phyloP scores from a whole-genome alignment of 2,113 vertebrate genomes.

The Meriones unguiculatus region DNA sequence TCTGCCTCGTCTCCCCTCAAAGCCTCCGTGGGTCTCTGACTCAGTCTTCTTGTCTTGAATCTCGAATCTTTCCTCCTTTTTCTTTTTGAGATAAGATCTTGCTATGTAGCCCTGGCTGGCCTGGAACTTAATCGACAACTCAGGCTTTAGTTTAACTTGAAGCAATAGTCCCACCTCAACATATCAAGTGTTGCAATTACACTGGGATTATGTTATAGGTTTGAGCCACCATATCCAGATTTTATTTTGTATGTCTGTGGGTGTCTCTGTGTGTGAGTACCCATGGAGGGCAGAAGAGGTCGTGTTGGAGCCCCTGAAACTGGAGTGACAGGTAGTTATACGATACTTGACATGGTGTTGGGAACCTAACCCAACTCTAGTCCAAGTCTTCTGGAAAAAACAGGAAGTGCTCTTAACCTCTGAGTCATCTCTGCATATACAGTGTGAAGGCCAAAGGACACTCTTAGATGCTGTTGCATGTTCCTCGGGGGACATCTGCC shows the following conservation, averaged over 20 bases:
- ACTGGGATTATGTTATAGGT: not conserved
- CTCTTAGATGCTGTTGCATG: not conserved
- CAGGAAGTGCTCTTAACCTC: not conserved
- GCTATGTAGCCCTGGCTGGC: not conserved
- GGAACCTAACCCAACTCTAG: not conserved
- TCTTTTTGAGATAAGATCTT: not conserved
- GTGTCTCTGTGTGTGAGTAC: not conserved
- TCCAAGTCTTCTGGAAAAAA: not conserved
- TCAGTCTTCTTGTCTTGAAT: not conserved
- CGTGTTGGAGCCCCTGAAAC: not conserved
- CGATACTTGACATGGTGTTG: not conserved
- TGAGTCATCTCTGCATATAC: not conserved
- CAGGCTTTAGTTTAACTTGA: not conserved
- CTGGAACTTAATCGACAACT: not conserved
- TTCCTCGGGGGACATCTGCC: not conserved
- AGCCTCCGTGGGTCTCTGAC: not conserved
- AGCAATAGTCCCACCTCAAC: not conserved
- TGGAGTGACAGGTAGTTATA: not conserved
- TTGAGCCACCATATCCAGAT: not conserved
- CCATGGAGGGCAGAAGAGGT: not conserved
- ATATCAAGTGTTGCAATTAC: not conserved
- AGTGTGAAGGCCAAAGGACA: not conserved
- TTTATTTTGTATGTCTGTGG: not conserved
- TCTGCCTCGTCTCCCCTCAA: not conserved
- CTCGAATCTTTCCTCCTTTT: not conserved